A percentile compares a stretch with the other conserved stretches of the same genome.
Evolutionary conservation across 2,888 invertebrate genomes (phyloP).

Genomic region (Thecophora atra): DNA sequence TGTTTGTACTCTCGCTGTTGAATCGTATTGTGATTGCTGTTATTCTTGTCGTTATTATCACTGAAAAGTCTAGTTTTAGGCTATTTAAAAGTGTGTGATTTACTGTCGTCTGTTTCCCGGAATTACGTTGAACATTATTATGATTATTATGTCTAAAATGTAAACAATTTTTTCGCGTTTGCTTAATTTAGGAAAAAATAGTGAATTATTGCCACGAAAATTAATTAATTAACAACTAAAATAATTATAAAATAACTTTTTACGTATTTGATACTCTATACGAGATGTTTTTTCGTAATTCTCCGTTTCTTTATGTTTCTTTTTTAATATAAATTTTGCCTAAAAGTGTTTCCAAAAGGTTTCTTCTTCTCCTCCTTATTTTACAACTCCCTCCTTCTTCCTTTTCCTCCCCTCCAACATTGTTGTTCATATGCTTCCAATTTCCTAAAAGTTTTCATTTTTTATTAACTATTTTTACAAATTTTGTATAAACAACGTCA

Average conservation of each 20-base stretch:
- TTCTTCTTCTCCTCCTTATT: slow-evolving; percentile 43
- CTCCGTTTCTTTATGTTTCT: slow-evolving; percentile 47
- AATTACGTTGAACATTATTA: slow-evolving; percentile 14
- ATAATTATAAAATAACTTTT: slow-evolving; percentile 20
- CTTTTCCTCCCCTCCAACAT: no score
- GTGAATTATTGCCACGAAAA: slow-evolving; percentile 45
- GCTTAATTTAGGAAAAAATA: slow-evolving; percentile 35
- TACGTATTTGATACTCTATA: background rate
- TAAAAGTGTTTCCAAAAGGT: slow-evolving; percentile 53
- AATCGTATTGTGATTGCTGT: background rate
- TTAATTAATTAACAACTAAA: slow-evolving; percentile 43
- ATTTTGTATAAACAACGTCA: slow-evolving; percentile 54
- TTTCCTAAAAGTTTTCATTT: slow-evolving; percentile 57
- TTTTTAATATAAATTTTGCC: slow-evolving; percentile 58
- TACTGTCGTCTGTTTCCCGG: background rate
- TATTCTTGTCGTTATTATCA: slow-evolving; percentile 17
- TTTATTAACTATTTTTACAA: slow-evolving; percentile 59
- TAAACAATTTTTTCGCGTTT: slow-evolving; percentile 18
- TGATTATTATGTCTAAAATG: slow-evolving; percentile 23
- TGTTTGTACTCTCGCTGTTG: slow-evolving; percentile 45
- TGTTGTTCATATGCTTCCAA: slow-evolving; percentile 64
- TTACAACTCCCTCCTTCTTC: slow-evolving; percentile 45
- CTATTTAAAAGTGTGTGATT: slow-evolving; percentile 17
- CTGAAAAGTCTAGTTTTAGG: slow-evolving; percentile 37
- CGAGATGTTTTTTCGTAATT: slow-evolving; percentile 9